Conservation (phyloP, 2,797 vertebrate species). For the Alauda arvensis region DNA sequence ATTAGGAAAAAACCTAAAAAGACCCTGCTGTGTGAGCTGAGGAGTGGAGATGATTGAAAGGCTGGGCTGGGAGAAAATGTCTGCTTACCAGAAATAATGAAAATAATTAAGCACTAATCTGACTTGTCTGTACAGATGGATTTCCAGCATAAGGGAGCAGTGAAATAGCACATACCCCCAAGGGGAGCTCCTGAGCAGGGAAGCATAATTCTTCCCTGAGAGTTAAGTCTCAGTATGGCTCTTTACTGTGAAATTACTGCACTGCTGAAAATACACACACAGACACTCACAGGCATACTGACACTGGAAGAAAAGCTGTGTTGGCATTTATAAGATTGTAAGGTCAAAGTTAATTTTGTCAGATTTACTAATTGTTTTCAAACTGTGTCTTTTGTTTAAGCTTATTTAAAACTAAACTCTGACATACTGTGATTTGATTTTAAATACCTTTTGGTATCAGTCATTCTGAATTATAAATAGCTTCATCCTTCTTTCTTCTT, state of each 20-base stretch:
- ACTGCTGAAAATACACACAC: neutral
- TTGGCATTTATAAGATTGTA: conserved; percentile 22
- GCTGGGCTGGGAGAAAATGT: neutral
- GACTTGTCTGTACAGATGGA: neutral
- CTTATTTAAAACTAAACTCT: conserved; percentile 58
- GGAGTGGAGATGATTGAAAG: neutral
- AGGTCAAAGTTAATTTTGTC: conserved; percentile 47
- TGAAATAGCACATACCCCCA: neutral
- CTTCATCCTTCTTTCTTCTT: conserved; percentile 64
- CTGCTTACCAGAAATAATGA: neutral
- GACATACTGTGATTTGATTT: conserved; percentile 38
- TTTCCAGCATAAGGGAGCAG: neutral
- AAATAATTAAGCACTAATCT: neutral
- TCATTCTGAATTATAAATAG: conserved; percentile 64
- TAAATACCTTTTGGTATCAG: conserved; percentile 54
- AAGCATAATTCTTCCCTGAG: neutral
- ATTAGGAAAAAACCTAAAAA: neutral
- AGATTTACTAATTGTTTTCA: conserved; percentile 56
- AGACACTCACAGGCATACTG: neutral
- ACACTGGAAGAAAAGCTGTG: conserved; percentile 9
- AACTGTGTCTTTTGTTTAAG: conserved; percentile 27
- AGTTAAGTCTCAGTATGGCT: neutral
- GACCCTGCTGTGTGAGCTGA: neutral
- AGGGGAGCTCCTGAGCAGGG: neutral
- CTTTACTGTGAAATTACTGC: neutral